Base-by-base conservation (phyloP, 1,140 invertebrate species). In the Portunus trituberculatus region DNA sequence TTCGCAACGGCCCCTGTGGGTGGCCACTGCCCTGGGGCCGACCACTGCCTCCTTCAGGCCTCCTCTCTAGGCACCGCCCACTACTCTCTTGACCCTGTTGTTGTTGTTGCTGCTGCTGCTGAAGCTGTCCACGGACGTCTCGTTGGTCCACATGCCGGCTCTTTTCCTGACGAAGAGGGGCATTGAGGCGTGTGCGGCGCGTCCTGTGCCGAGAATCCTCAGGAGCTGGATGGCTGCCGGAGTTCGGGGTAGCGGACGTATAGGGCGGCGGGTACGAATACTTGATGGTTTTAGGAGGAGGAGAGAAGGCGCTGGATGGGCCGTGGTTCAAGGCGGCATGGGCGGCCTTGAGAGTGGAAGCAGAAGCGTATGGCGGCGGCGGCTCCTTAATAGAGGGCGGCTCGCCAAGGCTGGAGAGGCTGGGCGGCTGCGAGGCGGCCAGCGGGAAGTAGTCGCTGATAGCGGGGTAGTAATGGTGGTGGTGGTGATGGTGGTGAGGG, bases 311-410 rank as follows among this genome's bases (percentile, higher is more conserved):
- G 76, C 96, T 96, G 0, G 96, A 96, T 29, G 96, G 96, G 0
- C 96, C 96, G 82, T 96, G 96, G 86, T 96, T 96, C 39, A 96
- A 93, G 59, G 96, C 96, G 29, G 92, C 87, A 16, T 95, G 91
- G 31, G 92, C n/a, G 88, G 95, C 31, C 84, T 95, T 95, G 45
- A 95, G 84, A 29, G 67, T 52, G 12, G 91, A 39, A 14, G 87
- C 88, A 45, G 95, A 87, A n/a, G 94, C 91, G 86, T 95, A 95
- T 7, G 95, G 91, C 8, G 92, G 95, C 16, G 91, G 91, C 0
- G 91, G 84, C 7, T 95, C 94, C 52, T 92, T 95, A 39, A 83
- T 82, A 39, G 29, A 29, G n/a, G 76, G 76, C 20, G 91, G n/a
- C n/a, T 89, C 94, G 25, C 45, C 86, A 45, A 86, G 88, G 67